Percentiles rank a stretch among this genome's conserved stretches.
These are phyloP conservation scores for Cyclina sinensis DNA, from an alignment of 1,140 invertebrate genomes.

Conservation along the genomic window DNA sequence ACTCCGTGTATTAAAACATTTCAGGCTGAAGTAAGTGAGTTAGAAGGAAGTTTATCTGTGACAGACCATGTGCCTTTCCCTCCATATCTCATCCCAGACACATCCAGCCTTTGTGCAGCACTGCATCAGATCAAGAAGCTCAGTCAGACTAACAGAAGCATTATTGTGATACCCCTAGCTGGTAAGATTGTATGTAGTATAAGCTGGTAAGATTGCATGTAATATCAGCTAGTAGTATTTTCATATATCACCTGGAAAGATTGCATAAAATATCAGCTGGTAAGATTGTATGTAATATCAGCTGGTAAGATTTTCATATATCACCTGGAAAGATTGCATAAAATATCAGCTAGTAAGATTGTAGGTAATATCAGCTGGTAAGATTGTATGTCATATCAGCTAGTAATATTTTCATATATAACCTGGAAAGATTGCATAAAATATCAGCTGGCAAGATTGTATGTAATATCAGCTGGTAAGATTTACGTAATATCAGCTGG, in stretches of 20 bases:
- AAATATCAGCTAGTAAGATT: constrained; percentile 91
- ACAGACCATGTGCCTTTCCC: constrained; percentile 88
- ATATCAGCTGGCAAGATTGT: too few species aligned
- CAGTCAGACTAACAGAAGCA: constrained; percentile 91
- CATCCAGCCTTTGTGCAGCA: constrained; percentile 91
- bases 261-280: too few species aligned
- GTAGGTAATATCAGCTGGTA: background rate
- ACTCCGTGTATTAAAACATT: background rate
- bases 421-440: too few species aligned
- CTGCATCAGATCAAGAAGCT: constrained; percentile 93
- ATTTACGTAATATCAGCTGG: too few species aligned
- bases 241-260: too few species aligned
- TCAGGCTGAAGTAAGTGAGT: constrained; percentile 90
- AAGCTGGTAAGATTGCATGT: background rate
- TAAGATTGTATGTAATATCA: too few species aligned
- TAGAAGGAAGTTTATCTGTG: constrained; percentile 88
- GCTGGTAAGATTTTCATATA: too few species aligned
- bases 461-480: too few species aligned
- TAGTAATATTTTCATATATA: too few species aligned
- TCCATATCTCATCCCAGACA: constrained; percentile 92
- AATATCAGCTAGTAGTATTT: too few species aligned
- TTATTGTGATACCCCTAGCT: constrained; percentile 92
- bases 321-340: too few species aligned
- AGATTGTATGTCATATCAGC: too few species aligned
- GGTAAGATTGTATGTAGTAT: constrained; percentile 88